Percentiles rank a stretch among this genome's conserved stretches.
Evolutionary conservation across 2,797 vertebrate genomes (phyloP).

Genomic region (Acrossocheilus fasciatus): DNA sequence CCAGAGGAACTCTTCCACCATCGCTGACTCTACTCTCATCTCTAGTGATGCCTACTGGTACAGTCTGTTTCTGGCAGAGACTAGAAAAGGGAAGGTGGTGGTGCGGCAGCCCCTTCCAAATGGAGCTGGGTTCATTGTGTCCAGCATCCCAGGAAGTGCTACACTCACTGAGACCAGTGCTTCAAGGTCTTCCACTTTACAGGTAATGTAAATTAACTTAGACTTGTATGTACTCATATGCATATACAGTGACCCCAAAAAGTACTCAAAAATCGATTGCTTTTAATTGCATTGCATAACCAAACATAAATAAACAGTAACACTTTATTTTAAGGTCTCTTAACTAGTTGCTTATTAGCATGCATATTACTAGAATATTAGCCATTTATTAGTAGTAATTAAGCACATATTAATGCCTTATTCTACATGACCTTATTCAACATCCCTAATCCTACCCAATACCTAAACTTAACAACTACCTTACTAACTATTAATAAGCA

Average conservation of each 20-base stretch:
- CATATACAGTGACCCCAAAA: neutral
- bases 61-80: slow-evolving; percentile 82
- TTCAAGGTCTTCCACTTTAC: slow-evolving; percentile 81
- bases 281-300: neutral
- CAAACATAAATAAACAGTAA: neutral
- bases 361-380: too few relatives aligned
- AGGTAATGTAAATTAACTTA: slow-evolving; percentile 68
- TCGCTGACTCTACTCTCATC: slow-evolving; percentile 82
- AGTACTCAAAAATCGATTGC: neutral
- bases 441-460: too few relatives aligned
- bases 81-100: slow-evolving; percentile 83
- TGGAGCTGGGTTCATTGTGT: slow-evolving; percentile 82
- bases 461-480: too few relatives aligned
- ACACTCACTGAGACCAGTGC: slow-evolving; percentile 79
- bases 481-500: too few relatives aligned
- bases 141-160: slow-evolving; percentile 82
- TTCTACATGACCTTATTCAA: too few relatives aligned
- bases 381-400: too few relatives aligned
- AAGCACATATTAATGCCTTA: too few relatives aligned
- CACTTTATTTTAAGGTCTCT: too few relatives aligned
- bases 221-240: neutral
- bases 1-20: slow-evolving; percentile 83
- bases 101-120: slow-evolving; percentile 82
- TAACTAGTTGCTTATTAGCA: too few relatives aligned
- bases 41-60: slow-evolving; percentile 86